These are phyloP conservation scores for Caenorhabditis sp. DNA, from an alignment of 2,888 invertebrate species.

Conservation along the genomic window DNA sequence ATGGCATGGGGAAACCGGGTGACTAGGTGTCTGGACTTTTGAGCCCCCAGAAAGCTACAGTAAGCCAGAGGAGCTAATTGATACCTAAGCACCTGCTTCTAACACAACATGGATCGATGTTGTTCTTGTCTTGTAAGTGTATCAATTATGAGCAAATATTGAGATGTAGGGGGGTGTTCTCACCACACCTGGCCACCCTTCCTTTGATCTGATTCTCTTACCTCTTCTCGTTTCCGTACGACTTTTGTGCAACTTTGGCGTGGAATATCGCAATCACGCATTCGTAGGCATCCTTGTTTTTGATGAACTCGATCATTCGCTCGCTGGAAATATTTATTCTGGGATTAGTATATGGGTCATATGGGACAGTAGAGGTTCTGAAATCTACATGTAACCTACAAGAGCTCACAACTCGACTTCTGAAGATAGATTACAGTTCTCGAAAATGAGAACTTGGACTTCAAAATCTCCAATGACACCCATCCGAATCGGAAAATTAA, in stretches of 20 bases:
- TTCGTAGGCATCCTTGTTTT: conserved; percentile 78
- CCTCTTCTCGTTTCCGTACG: conserved; percentile 99
- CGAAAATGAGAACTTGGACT: no score
- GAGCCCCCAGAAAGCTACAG: not conserved
- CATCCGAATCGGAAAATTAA: no score
- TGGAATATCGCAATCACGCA: conserved; percentile 98
- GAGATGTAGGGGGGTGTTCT: conserved; percentile 27
- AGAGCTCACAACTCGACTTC: no score
- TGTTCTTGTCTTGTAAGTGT: conserved; percentile 63
- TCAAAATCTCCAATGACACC: no score
- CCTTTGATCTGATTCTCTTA: conserved; percentile 67
- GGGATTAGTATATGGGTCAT: not conserved
- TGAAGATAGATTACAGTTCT: no score
- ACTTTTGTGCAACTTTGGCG: conserved; percentile 99
- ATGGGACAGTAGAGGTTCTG: no score
- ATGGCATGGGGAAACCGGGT: no score
- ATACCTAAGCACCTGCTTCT: conserved; percentile 51
- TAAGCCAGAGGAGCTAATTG: conserved; percentile 40
- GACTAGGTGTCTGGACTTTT: conserved; percentile 2
- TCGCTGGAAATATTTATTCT: conserved; percentile 86
- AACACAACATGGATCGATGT: conserved; percentile 28
- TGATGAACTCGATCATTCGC: conserved; percentile 95
- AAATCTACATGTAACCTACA: no score
- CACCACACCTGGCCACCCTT: conserved; percentile 31
- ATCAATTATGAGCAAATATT: conserved; percentile 67